Conservation (phyloP, 2,797 vertebrate species). For the Arnoldichthys spilopterus region DNA sequence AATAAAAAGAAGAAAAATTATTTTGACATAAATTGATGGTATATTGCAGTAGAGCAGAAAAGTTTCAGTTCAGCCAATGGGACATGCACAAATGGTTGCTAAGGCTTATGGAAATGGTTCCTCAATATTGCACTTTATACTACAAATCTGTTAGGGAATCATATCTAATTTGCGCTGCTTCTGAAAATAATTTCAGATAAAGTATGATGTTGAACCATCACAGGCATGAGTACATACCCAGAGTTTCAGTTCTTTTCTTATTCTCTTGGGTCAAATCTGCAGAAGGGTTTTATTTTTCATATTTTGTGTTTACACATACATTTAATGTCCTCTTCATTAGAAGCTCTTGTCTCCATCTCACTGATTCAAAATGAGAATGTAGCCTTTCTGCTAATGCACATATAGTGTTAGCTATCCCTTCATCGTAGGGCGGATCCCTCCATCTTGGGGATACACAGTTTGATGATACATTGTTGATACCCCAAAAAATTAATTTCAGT, state of each 20-base stretch:
- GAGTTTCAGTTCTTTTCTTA: neutral
- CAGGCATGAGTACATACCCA: neutral
- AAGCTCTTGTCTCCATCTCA: neutral
- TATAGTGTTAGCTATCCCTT: neutral
- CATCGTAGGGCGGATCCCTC: neutral
- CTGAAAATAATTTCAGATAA: slow-evolving; percentile 1
- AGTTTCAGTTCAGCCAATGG: neutral
- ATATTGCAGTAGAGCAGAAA: slow-evolving; percentile 36
- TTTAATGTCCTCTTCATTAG: neutral
- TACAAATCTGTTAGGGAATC: neutral
- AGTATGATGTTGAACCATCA: neutral
- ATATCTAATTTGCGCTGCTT: neutral
- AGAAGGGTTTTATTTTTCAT: neutral
- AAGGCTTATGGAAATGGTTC: slow-evolving; percentile 20
- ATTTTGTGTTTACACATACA: neutral
- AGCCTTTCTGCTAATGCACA: neutral
- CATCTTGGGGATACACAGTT: neutral
- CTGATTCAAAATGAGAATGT: neutral
- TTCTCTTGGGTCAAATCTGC: neutral
- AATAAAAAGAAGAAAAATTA: slow-evolving; percentile 21
- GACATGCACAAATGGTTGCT: slow-evolving; percentile 24
- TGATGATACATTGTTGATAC: neutral
- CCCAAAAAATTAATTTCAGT: neutral
- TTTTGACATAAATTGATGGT: slow-evolving; percentile 28
- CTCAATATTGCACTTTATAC: slow-evolving; percentile 19